These are phyloP conservation scores for Cerceris rybyensis DNA, from an alignment of 2,888 invertebrate species.

Conservation along the genomic window DNA sequence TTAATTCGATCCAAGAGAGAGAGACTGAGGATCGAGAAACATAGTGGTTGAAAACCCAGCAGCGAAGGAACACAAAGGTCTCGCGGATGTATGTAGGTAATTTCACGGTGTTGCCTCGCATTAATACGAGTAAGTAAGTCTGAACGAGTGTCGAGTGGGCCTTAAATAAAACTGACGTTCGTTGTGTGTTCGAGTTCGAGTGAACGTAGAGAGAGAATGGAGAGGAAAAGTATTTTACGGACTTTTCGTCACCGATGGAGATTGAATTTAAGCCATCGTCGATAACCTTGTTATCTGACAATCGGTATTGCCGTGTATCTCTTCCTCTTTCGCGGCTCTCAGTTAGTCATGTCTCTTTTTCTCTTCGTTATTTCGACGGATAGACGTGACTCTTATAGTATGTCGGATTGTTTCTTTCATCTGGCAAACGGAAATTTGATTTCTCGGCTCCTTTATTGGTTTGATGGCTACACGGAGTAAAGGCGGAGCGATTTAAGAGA, in stretches of 20 bases:
- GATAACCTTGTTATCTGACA: constrained; percentile 42
- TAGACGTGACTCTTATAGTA: constrained; percentile 18
- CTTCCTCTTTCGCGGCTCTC: neutral
- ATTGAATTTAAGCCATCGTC: constrained; percentile 52
- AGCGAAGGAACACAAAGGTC: constrained; percentile 38
- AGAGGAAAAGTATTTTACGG: constrained; percentile 29
- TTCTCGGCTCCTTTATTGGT: constrained; percentile 17
- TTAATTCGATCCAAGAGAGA: constrained; percentile 48
- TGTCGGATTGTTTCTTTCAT: constrained; percentile 37
- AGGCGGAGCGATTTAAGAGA: constrained; percentile 8
- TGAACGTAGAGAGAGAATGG: neutral
- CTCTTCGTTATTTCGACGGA: constrained; percentile 9
- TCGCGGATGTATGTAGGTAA: constrained; percentile 67
- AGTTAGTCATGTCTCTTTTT: neutral
- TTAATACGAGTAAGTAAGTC: constrained; percentile 66
- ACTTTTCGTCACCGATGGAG: constrained; percentile 58
- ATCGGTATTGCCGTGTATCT: constrained; percentile 9
- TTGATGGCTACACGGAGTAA: neutral
- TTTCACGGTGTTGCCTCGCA: constrained; percentile 77
- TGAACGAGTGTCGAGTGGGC: constrained; percentile 31
- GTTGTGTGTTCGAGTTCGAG: neutral
- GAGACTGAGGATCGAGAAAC: constrained; percentile 45
- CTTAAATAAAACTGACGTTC: constrained; percentile 22
- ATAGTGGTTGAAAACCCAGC: constrained; percentile 13
- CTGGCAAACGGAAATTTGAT: constrained; percentile 25